These are phyloP conservation scores for Azorinus chamasolen DNA, from an alignment of 2,888 invertebrate species.

Conservation along the genomic window DNA sequence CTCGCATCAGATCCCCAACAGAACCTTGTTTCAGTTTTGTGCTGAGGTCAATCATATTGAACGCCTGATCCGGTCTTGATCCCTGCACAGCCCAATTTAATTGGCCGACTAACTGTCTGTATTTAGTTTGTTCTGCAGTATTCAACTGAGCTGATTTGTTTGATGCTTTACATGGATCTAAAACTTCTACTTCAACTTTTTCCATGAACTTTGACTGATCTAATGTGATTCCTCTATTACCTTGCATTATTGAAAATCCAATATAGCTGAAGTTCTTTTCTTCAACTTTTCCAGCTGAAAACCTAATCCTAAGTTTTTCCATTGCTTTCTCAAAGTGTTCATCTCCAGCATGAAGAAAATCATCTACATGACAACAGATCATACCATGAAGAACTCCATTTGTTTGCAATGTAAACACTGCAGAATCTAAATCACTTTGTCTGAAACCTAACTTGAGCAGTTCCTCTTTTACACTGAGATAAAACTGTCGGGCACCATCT, in stretches of 20 bases:
- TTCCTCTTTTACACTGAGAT: conserved; percentile 55
- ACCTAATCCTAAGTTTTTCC: conserved; percentile 35
- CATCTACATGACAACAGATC: conserved; percentile 63
- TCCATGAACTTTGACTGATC: conserved; percentile 29
- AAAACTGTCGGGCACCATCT: conserved; percentile 63
- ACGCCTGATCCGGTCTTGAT: conserved; percentile 45
- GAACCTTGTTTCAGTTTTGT: conserved; percentile 45
- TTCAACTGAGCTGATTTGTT: conserved; percentile 15
- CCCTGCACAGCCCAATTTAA: conserved; percentile 29
- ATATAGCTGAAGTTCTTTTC: conserved; percentile 52
- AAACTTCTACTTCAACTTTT: neutral
- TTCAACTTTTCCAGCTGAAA: conserved; percentile 57
- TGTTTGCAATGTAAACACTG: conserved; percentile 49
- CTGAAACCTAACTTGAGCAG: conserved; percentile 47
- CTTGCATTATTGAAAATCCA: conserved; percentile 45
- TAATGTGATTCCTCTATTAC: conserved; percentile 10
- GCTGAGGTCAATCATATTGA: conserved; percentile 49
- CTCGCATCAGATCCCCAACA: conserved; percentile 28
- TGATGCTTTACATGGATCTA: neutral
- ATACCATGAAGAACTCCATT: conserved; percentile 41
- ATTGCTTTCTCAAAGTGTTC: conserved; percentile 44
- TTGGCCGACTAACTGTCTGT: conserved; percentile 1
- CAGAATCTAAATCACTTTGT: conserved; percentile 59
- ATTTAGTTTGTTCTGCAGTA: conserved; percentile 3
- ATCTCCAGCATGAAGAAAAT: conserved; percentile 66